These are phyloP conservation scores for Lagothrix lagotricha DNA, from an alignment of 2,797 vertebrate genomes.

Conservation along the genomic window DNA sequence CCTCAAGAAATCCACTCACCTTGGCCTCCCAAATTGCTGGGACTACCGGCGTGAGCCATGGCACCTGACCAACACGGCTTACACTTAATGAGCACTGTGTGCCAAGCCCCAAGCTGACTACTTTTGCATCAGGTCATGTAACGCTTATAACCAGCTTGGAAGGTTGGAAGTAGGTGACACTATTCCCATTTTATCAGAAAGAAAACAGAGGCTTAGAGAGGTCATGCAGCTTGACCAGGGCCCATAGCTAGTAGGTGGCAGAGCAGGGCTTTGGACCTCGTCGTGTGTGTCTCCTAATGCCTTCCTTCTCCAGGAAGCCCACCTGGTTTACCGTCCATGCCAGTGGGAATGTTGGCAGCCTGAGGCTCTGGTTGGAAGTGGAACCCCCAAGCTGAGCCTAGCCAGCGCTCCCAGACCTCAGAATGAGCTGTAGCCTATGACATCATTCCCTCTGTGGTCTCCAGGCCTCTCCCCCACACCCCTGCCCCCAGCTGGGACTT, in stretches of 20 bases:
- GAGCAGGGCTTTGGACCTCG: not conserved
- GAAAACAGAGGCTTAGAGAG: not conserved
- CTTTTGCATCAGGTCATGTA: not conserved
- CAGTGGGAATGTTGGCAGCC: no score
- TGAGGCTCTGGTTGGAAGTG: not conserved
- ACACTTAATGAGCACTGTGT: fast-evolving
- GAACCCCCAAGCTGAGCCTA: not conserved
- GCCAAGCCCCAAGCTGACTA: not conserved
- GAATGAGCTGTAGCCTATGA: not conserved
- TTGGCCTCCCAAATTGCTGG: not conserved
- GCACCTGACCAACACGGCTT: no score
- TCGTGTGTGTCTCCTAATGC: fast-evolving
- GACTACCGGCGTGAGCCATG: not conserved
- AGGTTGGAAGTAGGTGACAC: not conserved
- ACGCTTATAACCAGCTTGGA: not conserved
- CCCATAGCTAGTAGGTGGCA: not conserved
- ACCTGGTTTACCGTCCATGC: not conserved
- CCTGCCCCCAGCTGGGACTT: not conserved
- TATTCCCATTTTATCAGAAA: not conserved
- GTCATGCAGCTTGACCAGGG: not conserved
- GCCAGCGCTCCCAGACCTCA: not conserved
- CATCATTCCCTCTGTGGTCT: not conserved
- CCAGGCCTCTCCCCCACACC: not conserved
- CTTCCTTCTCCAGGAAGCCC: not conserved
- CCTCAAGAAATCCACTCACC: not conserved